Evolutionary conservation across 2,113 vertebrate species (phyloP), one percentile per base, ranked within the genome.

Genomic region (Chloebia gouldiae): DNA sequence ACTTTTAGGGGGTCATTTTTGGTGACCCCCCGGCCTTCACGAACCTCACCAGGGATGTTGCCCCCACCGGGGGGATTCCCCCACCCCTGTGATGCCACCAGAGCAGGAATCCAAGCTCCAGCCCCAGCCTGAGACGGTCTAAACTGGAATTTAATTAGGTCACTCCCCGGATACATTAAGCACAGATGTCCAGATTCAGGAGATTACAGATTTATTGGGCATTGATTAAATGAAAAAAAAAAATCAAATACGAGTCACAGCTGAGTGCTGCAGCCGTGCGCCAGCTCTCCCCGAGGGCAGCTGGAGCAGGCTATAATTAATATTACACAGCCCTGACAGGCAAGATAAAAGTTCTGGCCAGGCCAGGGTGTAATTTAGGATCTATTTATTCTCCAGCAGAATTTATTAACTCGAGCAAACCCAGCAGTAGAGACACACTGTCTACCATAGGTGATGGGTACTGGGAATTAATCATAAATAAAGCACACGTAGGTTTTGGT

Each of bases 341-440:
- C 56, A 92, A 97, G 88, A 96, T 37, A 70, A 88, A 96, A 96
- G 92, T 40, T 89, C 90, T 94, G 56, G 78, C 81, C 44, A 57
- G 93, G 81, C 93, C 87, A 65, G 90, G 93, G 86, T 93, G 94
- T 90, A 94, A 94, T 96, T 95, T 93, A 90, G 75, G 87, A 93
- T 90, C 96, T 97, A 95, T 94, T 96, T 95, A 87, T 92, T 87
- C 91, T 47, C 80, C 60, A 47, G 56, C 7, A 59, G 90, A 88
- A 96, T 94, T 96, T 95, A 97, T 97, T 85, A 93, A 90, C 60
- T 81, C 15, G 40, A 88, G 83, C 72, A 92, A 94, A 85, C 7
- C 33, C 22, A 50, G 70, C 18, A 0, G 21, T 11, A 27, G n/a
- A n/a, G n/a, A n/a, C n/a, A n/a, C n/a, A n/a, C n/a, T n/a, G n/a